Base-by-base conservation (phyloP, 2,888 invertebrate species). In the Ichneumoninae sp. region DNA sequence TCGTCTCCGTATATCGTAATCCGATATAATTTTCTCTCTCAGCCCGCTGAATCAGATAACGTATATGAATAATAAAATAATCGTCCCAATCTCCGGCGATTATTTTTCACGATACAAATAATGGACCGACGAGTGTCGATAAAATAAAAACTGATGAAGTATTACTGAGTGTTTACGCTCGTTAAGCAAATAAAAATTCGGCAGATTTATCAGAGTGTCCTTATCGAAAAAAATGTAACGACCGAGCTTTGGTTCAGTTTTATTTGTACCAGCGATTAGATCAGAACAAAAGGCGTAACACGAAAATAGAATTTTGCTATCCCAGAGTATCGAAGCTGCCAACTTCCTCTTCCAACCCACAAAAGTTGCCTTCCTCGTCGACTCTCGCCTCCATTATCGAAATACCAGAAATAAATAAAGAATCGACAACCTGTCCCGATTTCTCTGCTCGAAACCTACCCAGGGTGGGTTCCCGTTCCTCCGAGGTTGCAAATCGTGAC, bases 21-120 rank as follows among this genome's bases (percentile, higher is more conserved):
- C n/a, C 16, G 63, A 63, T 63, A 63, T n/a, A 13, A n/a, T 63
- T 33, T 63, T 33, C 13, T 60, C 60, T 22, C 60, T 10, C 63
- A 1, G 13, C 16, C 16, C 33, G 63, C 26, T n/a, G 30, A 33
- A 30, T n/a, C 16, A 5, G 63, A 63, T 63, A 60, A 60, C 60
- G 3, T 60, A 6, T 33, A 33, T 63, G 2, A 30, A 63, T n/a
- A 26, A 8, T 6, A 16, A 60, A 30, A 60, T 1, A 30, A 33
- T 33, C n/a, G 33, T 6, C 63, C 13, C 30, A 33, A 30, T 63
- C 30, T 63, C n/a, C 60, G 5, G 16, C 26, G 22, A 26, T 22
- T 30, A 13, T 60, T 60, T 16, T 30, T 60, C 2, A 52, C 4
- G 10, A 40, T 8, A 40, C 10, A 10, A 5, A 40, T 3, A 40